Base-by-base conservation (phyloP, 2,797 vertebrate genomes). In the Anniella stebbinsi region DNA sequence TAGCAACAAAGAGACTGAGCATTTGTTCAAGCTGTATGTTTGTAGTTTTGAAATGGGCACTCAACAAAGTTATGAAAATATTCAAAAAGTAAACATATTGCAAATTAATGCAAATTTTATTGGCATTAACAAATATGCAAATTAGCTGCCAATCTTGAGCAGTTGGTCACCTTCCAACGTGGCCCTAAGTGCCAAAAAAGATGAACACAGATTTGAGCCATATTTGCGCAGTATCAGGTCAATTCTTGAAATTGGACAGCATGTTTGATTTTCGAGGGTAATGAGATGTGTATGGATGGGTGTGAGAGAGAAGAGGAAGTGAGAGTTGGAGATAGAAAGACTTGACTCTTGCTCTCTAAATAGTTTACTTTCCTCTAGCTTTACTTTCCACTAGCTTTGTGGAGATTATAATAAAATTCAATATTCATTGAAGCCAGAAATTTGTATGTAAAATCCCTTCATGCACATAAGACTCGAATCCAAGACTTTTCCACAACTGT, bases 101-200 rank as follows among this genome's bases (percentile, higher is more conserved):
- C 86, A 90, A 90, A 90, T 90, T 90, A 90, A 90, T 90, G 89
- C 89, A 90, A 90, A 90, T 90, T 90, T 90, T 90, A 90, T 87
- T 90, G 89, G 89, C 89, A 90, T 90, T 90, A 90, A 83, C 89
- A 90, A 82, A 90, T 90, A 90, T 90, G 89, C 86, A 90, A 90
- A 90, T 90, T 87, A 90, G 89, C 89, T 90, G 89, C 89, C 89
- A 90, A 90, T 90, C 89, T 90, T 77, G 63, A 76, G 72, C 86
- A 90, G 89, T 90, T 90, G 89, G 89, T 90, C 89, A 90, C 86
- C 89, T 87, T 90, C 89, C 89, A 90, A 90, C 83, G 89, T 90
- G 86, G 86, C 86, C 89, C 89, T 90, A 90, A 90, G 89, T 90
- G 89, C 89, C 89, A 90, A 90, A 90, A 90, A 90, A 84, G 80